phyloP scores from a whole-genome alignment of 2,797 vertebrate species.

The Ceyx erithaca region DNA sequence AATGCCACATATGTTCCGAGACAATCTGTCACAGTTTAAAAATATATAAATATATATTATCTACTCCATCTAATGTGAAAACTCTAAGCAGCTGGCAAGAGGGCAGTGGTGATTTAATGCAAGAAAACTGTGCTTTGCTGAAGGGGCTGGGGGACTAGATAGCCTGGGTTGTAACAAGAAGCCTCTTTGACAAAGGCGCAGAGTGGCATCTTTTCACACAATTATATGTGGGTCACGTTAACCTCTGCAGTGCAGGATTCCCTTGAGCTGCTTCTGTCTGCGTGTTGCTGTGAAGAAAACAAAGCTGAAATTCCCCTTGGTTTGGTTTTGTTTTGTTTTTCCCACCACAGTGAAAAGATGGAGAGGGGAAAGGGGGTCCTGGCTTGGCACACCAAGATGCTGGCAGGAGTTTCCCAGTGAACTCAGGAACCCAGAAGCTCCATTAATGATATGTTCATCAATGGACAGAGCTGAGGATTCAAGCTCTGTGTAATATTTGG shows the following conservation, averaged over 20 bases:
- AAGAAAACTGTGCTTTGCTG: conserved; percentile 75
- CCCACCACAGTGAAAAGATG: neutral
- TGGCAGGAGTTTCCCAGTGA: neutral
- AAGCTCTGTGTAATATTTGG: neutral
- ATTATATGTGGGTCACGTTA: conserved; percentile 81
- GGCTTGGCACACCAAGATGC: neutral
- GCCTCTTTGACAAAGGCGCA: conserved; percentile 74
- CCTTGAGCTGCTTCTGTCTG: conserved; percentile 38
- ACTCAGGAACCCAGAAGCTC: neutral
- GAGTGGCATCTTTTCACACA: conserved; percentile 77
- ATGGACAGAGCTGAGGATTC: neutral
- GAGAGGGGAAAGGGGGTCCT: neutral
- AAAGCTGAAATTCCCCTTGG: neutral
- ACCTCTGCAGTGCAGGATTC: conserved; percentile 73
- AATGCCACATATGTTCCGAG: conserved; percentile 66
- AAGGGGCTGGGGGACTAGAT: conserved; percentile 66
- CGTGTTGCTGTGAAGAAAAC: neutral
- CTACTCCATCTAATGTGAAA: conserved; percentile 64
- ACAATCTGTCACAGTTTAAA: conserved; percentile 74
- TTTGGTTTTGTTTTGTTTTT: neutral
- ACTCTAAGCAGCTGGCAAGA: conserved; percentile 77
- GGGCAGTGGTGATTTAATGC: conserved; percentile 74
- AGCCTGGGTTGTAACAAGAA: conserved; percentile 62
- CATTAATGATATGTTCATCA: neutral
- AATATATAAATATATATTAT: conserved; percentile 61